These are phyloP conservation scores for Cryptus viduatorius DNA, from an alignment of 2,888 invertebrate species.

Conservation along the genomic window DNA sequence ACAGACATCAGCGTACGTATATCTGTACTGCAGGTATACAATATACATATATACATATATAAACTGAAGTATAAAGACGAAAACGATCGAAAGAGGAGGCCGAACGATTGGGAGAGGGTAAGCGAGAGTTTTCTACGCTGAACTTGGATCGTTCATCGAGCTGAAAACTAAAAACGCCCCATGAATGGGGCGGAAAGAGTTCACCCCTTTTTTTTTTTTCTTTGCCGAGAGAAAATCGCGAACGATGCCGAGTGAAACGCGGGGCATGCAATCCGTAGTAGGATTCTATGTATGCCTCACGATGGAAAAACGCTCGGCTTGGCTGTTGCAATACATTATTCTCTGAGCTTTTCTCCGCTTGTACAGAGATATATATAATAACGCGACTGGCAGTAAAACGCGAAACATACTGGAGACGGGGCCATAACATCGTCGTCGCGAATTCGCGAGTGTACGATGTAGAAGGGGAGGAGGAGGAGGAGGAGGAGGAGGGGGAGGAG, in stretches of 20 bases:
- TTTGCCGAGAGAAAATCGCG: neutral
- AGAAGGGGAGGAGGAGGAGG: neutral
- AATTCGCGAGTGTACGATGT: slow-evolving; percentile 3
- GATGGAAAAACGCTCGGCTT: slow-evolving; percentile 6
- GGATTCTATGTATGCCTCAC: too few species aligned
- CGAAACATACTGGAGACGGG: slow-evolving; percentile 11
- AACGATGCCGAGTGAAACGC: slow-evolving; percentile 15
- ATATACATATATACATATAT: neutral
- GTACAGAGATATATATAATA: slow-evolving; percentile 5
- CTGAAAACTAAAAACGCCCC: slow-evolving; percentile 31
- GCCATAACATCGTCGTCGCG: slow-evolving; percentile 14
- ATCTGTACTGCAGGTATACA: neutral
- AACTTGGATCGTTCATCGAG: slow-evolving; percentile 32
- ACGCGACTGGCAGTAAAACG: slow-evolving; percentile 26
- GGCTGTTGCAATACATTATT: slow-evolving; percentile 20
- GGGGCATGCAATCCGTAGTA: slow-evolving; percentile 23
- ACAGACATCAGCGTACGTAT: neutral
- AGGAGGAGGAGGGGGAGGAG: neutral
- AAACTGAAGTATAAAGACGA: neutral
- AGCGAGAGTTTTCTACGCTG: neutral
- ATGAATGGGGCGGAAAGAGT: slow-evolving; percentile 45
- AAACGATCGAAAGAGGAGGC: slow-evolving; percentile 22
- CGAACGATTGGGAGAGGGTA: neutral
- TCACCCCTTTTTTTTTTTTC: neutral
- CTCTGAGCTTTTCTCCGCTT: neutral